Conservation (phyloP, 2,888 invertebrate genomes). For the Dexiosoma caninum region DNA sequence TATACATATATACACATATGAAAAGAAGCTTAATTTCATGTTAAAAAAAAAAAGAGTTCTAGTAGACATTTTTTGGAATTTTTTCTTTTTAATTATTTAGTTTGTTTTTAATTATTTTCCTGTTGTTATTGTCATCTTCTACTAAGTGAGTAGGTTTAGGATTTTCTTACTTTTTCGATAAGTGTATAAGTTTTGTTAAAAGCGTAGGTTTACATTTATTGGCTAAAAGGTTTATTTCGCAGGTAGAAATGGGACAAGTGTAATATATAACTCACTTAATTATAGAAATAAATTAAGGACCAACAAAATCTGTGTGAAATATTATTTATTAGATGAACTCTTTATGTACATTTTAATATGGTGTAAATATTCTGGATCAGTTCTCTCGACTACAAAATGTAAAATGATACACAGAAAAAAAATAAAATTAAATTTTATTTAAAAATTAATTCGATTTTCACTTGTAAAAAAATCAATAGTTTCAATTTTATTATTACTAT, state of each 20-base stretch:
- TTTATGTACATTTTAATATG: no score
- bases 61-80: constrained; percentile 14
- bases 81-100: constrained; percentile 5
- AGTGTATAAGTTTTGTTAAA: constrained; percentile 45
- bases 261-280: constrained; percentile 44
- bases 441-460: no score
- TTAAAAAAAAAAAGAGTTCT: constrained; percentile 31
- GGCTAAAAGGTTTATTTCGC: constrained; percentile 28
- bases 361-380: no score
- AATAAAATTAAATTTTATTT: no score
- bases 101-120: constrained; percentile 13
- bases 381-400: no score
- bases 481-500: no score
- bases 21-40: constrained; percentile 37
- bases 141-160: constrained; percentile 53
- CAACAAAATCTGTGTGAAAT: neutral
- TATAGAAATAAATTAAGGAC: constrained; percentile 1
- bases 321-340: constrained; percentile 19
- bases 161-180: neutral
- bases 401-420: no score
- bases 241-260: constrained; percentile 53
- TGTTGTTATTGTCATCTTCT: constrained; percentile 10
- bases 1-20: neutral
- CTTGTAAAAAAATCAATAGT: no score
- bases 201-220: constrained; percentile 56